phyloP scores from a whole-genome alignment of 2,797 vertebrate species.

The Cryptoblepharus egeriae region DNA sequence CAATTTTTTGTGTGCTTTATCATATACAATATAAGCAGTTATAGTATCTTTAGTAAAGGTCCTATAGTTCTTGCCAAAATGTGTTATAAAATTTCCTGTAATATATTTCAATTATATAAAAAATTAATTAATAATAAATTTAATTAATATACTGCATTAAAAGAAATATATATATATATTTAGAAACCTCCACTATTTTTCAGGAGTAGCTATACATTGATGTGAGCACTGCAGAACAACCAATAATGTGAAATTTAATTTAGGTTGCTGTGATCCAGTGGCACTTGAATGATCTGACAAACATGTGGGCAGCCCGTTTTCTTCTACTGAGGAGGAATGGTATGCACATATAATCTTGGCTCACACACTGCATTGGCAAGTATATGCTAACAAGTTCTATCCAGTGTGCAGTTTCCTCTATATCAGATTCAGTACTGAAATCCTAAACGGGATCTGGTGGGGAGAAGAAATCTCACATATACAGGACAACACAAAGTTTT shows the following conservation, averaged over 20 bases:
- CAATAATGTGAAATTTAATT: neutral
- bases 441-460: too few relatives aligned
- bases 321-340: neutral
- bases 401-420: neutral
- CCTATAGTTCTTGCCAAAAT: constrained; percentile 2
- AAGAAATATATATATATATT: too few relatives aligned
- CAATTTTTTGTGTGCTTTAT: too few relatives aligned
- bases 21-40: too few relatives aligned
- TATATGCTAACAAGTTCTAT: neutral
- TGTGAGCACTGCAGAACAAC: neutral
- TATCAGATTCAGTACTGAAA: neutral
- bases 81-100: rapidly evolving
- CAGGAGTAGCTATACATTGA: neutral
- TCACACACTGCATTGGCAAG: neutral
- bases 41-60: constrained; percentile 25
- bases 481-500: neutral
- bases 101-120: constrained; percentile 24
- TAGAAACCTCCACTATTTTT: neutral
- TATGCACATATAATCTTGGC: neutral
- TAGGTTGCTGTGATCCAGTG: neutral
- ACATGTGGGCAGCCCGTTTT: neutral
- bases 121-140: too few relatives aligned
- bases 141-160: too few relatives aligned
- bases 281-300: neutral
- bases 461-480: neutral